A percentile compares a stretch with the other conserved stretches of the same genome.
phyloP scores from a whole-genome alignment of 2,113 vertebrate genomes.

The Varanus salvator region DNA sequence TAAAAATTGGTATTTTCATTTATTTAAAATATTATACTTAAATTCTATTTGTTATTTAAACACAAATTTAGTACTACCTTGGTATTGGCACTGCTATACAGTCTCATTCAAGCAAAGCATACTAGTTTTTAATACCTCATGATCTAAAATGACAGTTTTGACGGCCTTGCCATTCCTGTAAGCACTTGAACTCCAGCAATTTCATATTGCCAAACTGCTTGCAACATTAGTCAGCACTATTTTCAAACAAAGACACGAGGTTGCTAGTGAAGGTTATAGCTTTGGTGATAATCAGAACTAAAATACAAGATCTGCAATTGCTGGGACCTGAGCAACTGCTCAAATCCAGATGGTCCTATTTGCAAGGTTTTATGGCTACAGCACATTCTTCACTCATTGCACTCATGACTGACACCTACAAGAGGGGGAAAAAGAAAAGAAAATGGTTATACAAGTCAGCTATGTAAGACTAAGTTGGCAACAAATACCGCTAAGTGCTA shows the following conservation, averaged over 20 bases:
- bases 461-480: not conserved
- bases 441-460: not conserved
- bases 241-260: constrained; percentile 86
- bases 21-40: constrained; percentile 69
- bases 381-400: constrained; percentile 99
- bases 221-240: constrained; percentile 80
- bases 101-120: constrained; percentile 75
- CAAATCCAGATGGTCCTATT: constrained; percentile 77
- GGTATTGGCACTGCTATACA: constrained; percentile 36
- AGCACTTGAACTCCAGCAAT: constrained; percentile 86
- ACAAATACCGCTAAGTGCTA: not conserved
- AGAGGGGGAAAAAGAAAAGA: constrained; percentile 36
- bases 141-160: constrained; percentile 70
- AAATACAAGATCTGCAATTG: constrained; percentile 91
- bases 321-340: constrained; percentile 87
- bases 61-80: constrained; percentile 72
- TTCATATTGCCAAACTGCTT: constrained; percentile 86
- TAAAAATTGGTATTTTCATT: constrained; percentile 56
- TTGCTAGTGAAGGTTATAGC: constrained; percentile 94
- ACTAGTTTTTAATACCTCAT: constrained; percentile 74
- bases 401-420: constrained; percentile 94
- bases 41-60: constrained; percentile 72
- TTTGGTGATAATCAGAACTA: constrained; percentile 96
- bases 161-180: constrained; percentile 75
- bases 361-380: constrained; percentile 95